A percentile compares a stretch with the other conserved stretches of the same genome.
These are phyloP conservation scores for Silurus meridionalis DNA, from an alignment of 2,113 vertebrate species.

Conservation along the genomic window DNA sequence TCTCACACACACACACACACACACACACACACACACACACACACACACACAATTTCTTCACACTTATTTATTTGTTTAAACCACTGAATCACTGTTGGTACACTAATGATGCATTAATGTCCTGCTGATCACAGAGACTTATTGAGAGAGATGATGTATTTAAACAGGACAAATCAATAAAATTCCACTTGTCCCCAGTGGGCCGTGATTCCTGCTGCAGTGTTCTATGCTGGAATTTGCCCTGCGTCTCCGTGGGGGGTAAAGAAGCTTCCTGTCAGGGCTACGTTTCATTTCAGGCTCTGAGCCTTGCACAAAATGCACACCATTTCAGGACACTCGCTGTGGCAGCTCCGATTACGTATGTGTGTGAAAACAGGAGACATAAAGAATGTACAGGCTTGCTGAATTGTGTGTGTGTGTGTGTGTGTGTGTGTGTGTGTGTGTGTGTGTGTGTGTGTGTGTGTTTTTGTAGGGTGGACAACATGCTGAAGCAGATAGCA, in stretches of 20 bases:
- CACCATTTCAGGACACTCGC: conserved; percentile 39
- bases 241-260: background rate
- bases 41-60: too few species aligned
- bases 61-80: too few species aligned
- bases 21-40: too few species aligned
- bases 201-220: too few species aligned
- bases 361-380: conserved; percentile 34
- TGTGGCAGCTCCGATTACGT: conserved; percentile 34
- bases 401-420: conserved; percentile 29
- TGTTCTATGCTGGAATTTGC: background rate
- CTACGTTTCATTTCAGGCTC: conserved; percentile 1
- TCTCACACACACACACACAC: too few species aligned
- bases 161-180: too few species aligned
- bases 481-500: conserved; percentile 70
- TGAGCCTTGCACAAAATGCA: conserved; percentile 13
- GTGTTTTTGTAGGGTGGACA: conserved; percentile 75
- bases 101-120: too few species aligned
- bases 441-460: conserved; percentile 44
- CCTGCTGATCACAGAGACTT: background rate
- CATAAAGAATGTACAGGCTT: conserved; percentile 46
- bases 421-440: conserved; percentile 32
- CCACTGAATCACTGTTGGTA: too few species aligned
- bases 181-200: too few species aligned
- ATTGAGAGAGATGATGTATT: too few species aligned
- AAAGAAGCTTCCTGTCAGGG: background rate